Percentiles rank a stretch among this genome's conserved stretches.
Conservation (phyloP, 1,140 invertebrate genomes). For the Orius insidiosus region DNA sequence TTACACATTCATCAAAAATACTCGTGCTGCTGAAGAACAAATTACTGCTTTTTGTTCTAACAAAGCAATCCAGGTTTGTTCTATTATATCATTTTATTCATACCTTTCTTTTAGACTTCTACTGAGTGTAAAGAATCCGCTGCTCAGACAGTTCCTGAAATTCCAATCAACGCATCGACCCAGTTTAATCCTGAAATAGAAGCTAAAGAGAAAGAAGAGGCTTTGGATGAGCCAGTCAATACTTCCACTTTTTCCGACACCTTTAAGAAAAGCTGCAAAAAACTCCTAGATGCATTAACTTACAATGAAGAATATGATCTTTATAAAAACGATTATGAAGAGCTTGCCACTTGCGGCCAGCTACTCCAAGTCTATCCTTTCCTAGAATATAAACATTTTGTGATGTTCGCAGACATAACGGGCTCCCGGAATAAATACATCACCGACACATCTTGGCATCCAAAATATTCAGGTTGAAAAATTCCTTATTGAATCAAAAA, state of each 20-base stretch:
- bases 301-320: slow-evolving; percentile 34
- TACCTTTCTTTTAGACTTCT: slow-evolving; percentile 1
- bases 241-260: not conserved
- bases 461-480: slow-evolving; percentile 33
- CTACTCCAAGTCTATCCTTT: slow-evolving; percentile 21
- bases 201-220: slow-evolving; percentile 10
- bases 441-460: slow-evolving; percentile 47
- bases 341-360: slow-evolving; percentile 26
- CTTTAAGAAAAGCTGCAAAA: slow-evolving; percentile 1
- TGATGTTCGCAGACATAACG: slow-evolving; percentile 40
- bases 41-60: not conserved
- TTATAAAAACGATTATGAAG: slow-evolving; percentile 41
- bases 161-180: slow-evolving; percentile 44
- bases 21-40: not conserved
- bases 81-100: slow-evolving; percentile 1
- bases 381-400: slow-evolving; percentile 34
- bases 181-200: slow-evolving; percentile 32
- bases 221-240: not conserved
- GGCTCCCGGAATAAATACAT: slow-evolving; percentile 40
- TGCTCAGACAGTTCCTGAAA: slow-evolving; percentile 44
- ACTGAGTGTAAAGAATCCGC: slow-evolving; percentile 18
- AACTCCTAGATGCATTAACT: slow-evolving; percentile 11
- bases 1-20: not conserved
- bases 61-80: not conserved
- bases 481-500: no score